Evolutionary conservation across 2,888 invertebrate species (phyloP).

Genomic region (Leistus spinibarbis): DNA sequence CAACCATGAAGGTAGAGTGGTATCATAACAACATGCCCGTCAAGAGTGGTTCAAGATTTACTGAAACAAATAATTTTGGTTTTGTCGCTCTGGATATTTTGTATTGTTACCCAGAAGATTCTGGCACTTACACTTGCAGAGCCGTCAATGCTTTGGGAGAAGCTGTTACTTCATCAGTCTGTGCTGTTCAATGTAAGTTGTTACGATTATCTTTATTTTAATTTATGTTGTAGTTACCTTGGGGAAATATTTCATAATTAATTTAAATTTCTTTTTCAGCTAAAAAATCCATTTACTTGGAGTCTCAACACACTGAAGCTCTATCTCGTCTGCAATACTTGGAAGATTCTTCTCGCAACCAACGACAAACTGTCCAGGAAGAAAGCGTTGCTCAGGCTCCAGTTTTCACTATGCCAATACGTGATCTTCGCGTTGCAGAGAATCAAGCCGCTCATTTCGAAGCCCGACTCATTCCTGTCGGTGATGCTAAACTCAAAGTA

Average conservation of each 20-base stretch:
- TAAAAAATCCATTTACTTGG: constrained; percentile 82
- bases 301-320: constrained; percentile 88
- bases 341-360: constrained; percentile 79
- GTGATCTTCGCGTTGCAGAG: constrained; percentile 84
- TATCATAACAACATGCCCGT: constrained; percentile 89
- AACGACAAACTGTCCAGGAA: constrained; percentile 75
- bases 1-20: constrained; percentile 94
- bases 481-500: constrained; percentile 89
- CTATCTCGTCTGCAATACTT: constrained; percentile 79
- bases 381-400: constrained; percentile 86
- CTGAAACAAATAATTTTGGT: constrained; percentile 96
- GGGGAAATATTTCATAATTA: not conserved
- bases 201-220: not conserved
- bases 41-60: constrained; percentile 93
- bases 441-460: constrained; percentile 94
- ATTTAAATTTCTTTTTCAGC: constrained; percentile 51
- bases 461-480: constrained; percentile 91
- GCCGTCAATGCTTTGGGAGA: constrained; percentile 92
- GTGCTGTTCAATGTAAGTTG: constrained; percentile 76
- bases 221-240: constrained; percentile 19
- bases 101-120: constrained; percentile 94
- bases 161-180: constrained; percentile 88
- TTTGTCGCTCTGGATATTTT: constrained; percentile 96
- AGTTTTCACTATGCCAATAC: constrained; percentile 89
- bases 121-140: constrained; percentile 93